Evolutionary conservation across 2,113 vertebrate species (phyloP).

Genomic region (Istiophorus platypterus): DNA sequence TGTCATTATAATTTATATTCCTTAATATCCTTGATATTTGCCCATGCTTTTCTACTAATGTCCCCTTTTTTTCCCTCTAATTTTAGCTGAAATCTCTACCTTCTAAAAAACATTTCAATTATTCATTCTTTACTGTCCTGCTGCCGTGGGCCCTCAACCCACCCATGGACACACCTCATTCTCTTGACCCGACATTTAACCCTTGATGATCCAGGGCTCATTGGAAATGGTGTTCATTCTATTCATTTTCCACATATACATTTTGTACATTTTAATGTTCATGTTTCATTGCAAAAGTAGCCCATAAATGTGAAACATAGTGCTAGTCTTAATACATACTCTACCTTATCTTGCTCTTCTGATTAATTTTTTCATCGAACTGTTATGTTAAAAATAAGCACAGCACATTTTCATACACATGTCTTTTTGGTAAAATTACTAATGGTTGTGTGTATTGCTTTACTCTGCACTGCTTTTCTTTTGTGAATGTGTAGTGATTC

Average conservation of each 20-base stretch:
- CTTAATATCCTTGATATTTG: background rate
- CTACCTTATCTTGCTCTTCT: background rate
- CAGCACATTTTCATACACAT: background rate
- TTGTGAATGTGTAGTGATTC: constrained; percentile 20
- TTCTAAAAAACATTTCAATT: background rate
- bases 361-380: constrained; percentile 15
- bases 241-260: too few relatives aligned
- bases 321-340: background rate
- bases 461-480: background rate
- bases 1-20: background rate
- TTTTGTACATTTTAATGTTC: background rate
- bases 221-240: background rate
- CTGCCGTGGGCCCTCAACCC: background rate
- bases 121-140: background rate
- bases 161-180: background rate
- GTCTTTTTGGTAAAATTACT: constrained; percentile 24
- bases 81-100: background rate
- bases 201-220: background rate
- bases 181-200: constrained; percentile 11
- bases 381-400: constrained; percentile 5
- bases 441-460: constrained; percentile 35
- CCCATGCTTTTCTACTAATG: background rate
- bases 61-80: background rate
- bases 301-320: background rate
- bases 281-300: background rate